Percentiles rank a stretch among this genome's conserved stretches.
phyloP scores from a whole-genome alignment of 2,888 invertebrate species.

The Actias luna region DNA sequence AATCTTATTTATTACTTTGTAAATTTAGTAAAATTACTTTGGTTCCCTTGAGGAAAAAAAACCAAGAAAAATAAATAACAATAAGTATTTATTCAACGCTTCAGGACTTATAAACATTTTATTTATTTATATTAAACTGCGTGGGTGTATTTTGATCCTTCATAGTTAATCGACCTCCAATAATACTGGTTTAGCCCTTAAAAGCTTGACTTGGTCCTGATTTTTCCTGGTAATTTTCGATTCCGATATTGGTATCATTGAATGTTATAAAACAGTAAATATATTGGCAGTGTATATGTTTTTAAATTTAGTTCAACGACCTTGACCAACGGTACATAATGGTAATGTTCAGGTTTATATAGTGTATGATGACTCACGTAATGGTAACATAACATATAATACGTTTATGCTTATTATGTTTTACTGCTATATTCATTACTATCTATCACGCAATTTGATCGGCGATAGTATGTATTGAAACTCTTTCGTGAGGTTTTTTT shows the following conservation, averaged over 20 bases:
- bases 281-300: conserved; percentile 6
- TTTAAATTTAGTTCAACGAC: conserved; percentile 18
- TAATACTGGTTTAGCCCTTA: not conserved
- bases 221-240: not conserved
- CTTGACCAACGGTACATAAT: conserved; percentile 19
- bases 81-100: no score
- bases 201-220: not conserved
- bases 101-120: not conserved
- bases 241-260: not conserved
- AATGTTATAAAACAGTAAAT: not conserved
- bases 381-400: conserved; percentile 1
- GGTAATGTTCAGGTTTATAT: conserved; percentile 20
- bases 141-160: not conserved
- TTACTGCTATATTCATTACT: not conserved
- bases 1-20: no score
- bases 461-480: not conserved
- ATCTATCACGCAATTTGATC: not conserved
- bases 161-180: not conserved
- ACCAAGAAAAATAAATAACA: no score
- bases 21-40: not conserved
- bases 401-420: not conserved
- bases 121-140: not conserved
- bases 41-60: not conserved
- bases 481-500: not conserved
- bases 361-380: conserved; percentile 24